Conservation (phyloP, 92 coral and sea anemone species). For the Desmophyllum pertusum region DNA sequence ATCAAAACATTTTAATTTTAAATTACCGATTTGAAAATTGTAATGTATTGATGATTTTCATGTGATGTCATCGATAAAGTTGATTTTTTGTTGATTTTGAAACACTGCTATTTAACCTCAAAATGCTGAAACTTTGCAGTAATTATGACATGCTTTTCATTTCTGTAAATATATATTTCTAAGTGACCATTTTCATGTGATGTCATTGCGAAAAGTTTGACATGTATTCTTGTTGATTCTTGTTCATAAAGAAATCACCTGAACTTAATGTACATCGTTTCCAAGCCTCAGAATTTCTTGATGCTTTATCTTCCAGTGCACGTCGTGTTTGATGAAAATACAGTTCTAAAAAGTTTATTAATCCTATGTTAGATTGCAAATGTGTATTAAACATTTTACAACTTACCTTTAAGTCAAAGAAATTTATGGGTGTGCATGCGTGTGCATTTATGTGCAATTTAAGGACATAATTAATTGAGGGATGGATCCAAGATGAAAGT, state of each 20-base stretch:
- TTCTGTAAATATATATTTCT: neutral
- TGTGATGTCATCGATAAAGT: too few relatives aligned
- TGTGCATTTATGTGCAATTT: too few relatives aligned
- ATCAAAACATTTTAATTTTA: too few relatives aligned
- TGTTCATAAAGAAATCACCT: constrained; percentile 22
- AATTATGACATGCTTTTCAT: neutral
- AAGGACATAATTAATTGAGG: too few relatives aligned
- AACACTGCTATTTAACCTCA: too few relatives aligned
- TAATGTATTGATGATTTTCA: too few relatives aligned
- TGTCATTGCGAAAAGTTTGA: neutral
- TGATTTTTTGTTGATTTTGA: too few relatives aligned
- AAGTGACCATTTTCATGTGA: too few relatives aligned
- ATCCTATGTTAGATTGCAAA: constrained; percentile 21
- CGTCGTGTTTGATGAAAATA: constrained; percentile 29
- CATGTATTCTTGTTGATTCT: neutral
- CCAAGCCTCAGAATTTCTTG: constrained; percentile 32
- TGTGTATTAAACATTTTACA: neutral
- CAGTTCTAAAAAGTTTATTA: constrained; percentile 22
- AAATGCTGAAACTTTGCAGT: neutral
- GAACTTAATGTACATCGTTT: constrained; percentile 21
- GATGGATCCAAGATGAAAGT: too few relatives aligned
- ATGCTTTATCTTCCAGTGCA: constrained; percentile 3
- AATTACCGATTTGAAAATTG: neutral
- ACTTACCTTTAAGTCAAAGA: constrained; percentile 1
- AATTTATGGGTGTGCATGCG: neutral